These are phyloP conservation scores for fruit fly (Drosophila melanogaster) DNA, from an alignment of 1,140 invertebrate species.

Conservation along the genomic window DNA sequence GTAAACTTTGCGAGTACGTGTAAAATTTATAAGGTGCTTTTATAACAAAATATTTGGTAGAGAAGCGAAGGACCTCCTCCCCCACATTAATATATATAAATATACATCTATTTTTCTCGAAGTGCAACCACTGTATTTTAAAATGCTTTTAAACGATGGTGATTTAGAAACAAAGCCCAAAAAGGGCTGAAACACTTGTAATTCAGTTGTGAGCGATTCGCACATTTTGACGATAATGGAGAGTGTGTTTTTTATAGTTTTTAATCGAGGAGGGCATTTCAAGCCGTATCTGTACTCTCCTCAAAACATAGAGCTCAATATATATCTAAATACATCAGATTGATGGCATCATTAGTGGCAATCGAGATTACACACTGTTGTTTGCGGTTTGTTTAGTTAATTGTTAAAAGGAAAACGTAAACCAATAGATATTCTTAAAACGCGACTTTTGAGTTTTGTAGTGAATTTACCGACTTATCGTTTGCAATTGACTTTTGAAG, in stretches of 20 bases:
- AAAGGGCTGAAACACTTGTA: slow-evolving; percentile 38
- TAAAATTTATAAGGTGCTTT: slow-evolving; percentile 81
- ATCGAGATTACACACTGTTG: slow-evolving; percentile 65
- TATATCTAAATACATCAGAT: slow-evolving; percentile 32
- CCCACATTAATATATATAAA: slow-evolving; percentile 40
- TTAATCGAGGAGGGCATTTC: slow-evolving; percentile 62
- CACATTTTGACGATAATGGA: slow-evolving; percentile 48
- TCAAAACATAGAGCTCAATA: slow-evolving; percentile 45
- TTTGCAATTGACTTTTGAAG: slow-evolving; percentile 73
- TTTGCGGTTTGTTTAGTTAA: slow-evolving; percentile 77
- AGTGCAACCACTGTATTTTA: slow-evolving; percentile 65
- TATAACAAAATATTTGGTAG: slow-evolving; percentile 60
- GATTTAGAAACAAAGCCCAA: slow-evolving; percentile 42
- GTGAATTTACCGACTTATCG: slow-evolving; percentile 49
- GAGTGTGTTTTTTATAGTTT: slow-evolving; percentile 70
- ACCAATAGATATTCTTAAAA: slow-evolving; percentile 32
- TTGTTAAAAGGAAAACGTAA: slow-evolving; percentile 63
- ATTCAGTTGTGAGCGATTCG: slow-evolving; percentile 65
- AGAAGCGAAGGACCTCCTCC: slow-evolving; percentile 31
- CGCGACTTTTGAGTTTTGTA: slow-evolving; percentile 42
- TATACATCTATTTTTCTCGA: slow-evolving; percentile 65
- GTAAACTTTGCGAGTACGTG: slow-evolving; percentile 53
- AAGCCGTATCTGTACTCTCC: slow-evolving; percentile 38
- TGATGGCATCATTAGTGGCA: slow-evolving; percentile 65
- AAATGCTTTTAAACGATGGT: slow-evolving; percentile 68